A percentile compares a stretch with the other conserved stretches of the same genome.
Evolutionary conservation across 35 echinoderm and acorn worm genomes (phyloP).

Genomic region (Hemicentrotus pulcherrimus): DNA sequence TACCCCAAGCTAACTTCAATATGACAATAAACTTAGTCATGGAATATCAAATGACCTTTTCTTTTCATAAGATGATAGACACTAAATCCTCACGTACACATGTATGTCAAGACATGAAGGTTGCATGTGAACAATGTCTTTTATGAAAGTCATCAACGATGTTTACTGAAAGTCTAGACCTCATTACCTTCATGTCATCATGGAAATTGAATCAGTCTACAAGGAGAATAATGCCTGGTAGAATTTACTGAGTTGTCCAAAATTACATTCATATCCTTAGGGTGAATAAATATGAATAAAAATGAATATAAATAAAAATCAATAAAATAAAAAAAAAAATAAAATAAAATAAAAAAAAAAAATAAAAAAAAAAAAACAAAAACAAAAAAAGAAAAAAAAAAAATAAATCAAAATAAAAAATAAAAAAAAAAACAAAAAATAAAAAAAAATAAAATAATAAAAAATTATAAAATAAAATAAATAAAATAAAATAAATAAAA

Average conservation of each 20-base stretch:
- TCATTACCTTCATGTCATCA: neutral
- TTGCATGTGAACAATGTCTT: conserved; percentile 3
- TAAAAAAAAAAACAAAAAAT: too few relatives aligned
- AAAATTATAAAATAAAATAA: too few relatives aligned
- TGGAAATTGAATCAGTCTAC: neutral
- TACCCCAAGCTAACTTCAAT: neutral
- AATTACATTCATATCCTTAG: neutral
- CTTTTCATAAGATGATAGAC: neutral
- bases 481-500: too few relatives aligned
- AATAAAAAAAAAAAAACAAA: too few relatives aligned
- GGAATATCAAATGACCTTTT: neutral
- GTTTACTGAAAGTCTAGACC: neutral
- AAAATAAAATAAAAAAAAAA: too few relatives aligned
- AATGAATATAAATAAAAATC: neutral
- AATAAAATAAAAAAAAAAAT: too few relatives aligned
- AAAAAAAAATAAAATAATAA: too few relatives aligned
- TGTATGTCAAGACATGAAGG: neutral
- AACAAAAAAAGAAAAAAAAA: too few relatives aligned
- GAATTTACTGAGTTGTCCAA: neutral
- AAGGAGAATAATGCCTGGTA: neutral
- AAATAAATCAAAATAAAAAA: too few relatives aligned
- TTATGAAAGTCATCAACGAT: neutral
- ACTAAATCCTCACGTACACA: neutral
- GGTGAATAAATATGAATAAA: neutral
- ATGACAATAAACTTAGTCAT: neutral